Base-by-base conservation (phyloP, 2,113 vertebrate genomes). In the Lucifuga dentata region DNA sequence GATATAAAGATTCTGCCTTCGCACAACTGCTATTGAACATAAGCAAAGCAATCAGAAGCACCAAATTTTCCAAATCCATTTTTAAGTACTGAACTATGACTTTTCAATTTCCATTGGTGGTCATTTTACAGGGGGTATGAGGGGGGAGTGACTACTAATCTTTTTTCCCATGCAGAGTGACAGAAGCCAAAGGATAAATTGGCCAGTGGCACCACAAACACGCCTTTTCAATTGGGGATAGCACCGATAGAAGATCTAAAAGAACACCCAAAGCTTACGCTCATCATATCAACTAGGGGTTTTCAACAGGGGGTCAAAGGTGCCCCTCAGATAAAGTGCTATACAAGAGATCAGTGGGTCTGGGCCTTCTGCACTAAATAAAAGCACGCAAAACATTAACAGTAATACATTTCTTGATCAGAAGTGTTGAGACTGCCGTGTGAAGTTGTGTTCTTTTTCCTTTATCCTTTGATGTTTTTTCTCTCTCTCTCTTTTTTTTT, bases 321-420 rank as follows among this genome's bases (percentile, higher is more conserved):
- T 96, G 93, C 92, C 92, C 88, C 94, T 94, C 92, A 95, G 95
- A 98, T 98, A 97, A 96, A 96, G 95, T 96, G 94, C 93, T 68
- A 93, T 93, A 97, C 95, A 96, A 97, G 94, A 97, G 96, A 97
- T 97, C 95, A 97, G 94, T 95, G 92, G 93, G 90, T 71, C 86
- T 85, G 91, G 89, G 87, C 92, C 92, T 93, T 93, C 69, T 33
- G 64, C 76, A 69, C 85, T 81, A 69, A 88, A 84, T 81, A 78
- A 83, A 84, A 78, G 77, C 76, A 63, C 75, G 78, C 77, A 66
- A 68, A 40, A 65, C 36, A 66, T 80, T 86, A 89, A 89, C 82
- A 81, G 87, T 59, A 88, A 88, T 86, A 85, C 56, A 73, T 89
- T 88, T 90, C 89, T 85, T 43, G 56, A 78, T 79, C 68, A 75